Conservation (phyloP, 2,888 invertebrate genomes). For the Conchocele bisecta region DNA sequence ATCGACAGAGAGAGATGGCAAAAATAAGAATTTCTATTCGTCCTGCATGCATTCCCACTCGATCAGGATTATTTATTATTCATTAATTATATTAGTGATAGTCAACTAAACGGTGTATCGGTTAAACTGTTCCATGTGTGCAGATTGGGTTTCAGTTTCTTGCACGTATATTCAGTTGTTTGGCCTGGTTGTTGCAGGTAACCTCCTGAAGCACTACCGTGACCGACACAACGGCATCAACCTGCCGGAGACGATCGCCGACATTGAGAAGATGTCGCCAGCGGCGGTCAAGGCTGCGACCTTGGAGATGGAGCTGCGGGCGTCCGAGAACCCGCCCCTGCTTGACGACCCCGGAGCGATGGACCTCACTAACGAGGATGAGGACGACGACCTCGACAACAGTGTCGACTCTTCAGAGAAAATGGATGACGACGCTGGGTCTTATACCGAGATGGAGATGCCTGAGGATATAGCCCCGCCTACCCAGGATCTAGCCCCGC, state of each 20-base stretch:
- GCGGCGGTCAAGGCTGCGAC: conserved; percentile 52
- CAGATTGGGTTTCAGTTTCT: too few species aligned
- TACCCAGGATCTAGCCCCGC: background rate
- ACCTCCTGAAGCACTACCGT: conserved; percentile 90
- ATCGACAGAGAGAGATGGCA: too few species aligned
- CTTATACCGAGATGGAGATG: conserved; percentile 42
- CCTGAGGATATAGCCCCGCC: conserved; percentile 29
- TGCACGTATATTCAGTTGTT: too few species aligned
- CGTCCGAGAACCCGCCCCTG: conserved; percentile 56
- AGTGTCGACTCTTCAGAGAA: conserved; percentile 51
- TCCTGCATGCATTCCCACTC: too few species aligned
- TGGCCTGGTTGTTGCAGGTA: conserved; percentile 85
- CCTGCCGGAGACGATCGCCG: conserved; percentile 66
- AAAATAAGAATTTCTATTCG: too few species aligned
- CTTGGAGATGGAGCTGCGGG: conserved; percentile 57
- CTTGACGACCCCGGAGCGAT: conserved; percentile 21
- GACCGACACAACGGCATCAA: conserved; percentile 86
- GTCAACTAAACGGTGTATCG: too few species aligned
- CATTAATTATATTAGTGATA: too few species aligned
- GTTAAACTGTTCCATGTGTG: too few species aligned
- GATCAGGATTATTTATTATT: too few species aligned
- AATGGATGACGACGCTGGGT: conserved; percentile 51
- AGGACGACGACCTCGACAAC: conserved; percentile 61
- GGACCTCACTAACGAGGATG: conserved; percentile 43
- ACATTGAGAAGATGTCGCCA: conserved; percentile 62